Base-by-base conservation (phyloP, 2,113 vertebrate species). In the Cyprinus carpio region DNA sequence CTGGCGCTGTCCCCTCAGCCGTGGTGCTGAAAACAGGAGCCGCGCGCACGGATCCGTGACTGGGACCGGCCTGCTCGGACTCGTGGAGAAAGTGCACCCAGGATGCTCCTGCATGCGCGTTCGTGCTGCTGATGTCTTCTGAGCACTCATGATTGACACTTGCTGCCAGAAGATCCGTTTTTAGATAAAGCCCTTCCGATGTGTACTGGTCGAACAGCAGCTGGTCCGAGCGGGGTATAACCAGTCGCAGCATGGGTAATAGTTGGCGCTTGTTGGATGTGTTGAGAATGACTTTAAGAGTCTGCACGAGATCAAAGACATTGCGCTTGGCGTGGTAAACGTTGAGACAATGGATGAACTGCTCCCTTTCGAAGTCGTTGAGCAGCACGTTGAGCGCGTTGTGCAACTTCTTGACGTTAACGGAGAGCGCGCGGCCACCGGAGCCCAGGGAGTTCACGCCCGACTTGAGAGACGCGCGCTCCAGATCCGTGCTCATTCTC, bases 151-250 rank as follows among this genome's bases (percentile, higher is more conserved):
- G 85, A 3, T 77, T 87, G 54, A 90, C 86, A 81, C 86, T 90
- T 82, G 84, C 75, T n/a, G 91, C 75, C 1, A 93, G 86, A 51
- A 91, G 75, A 13, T 93, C 91, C 0, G 93, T 87, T 83, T 96
- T 96, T 86, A 97, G 89, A 87, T 97, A 97, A 76, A 96, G 94
- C 6, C 97, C 97, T 90, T 98, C 96, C 0, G 97, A 96, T 0
- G 97, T 98, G 92, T 99, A 99, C 89, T 97, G 97, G 87, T 99
- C 97, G 87, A 99, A 99, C 58, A 98, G 94, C 67, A 98, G 95
- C 93, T 99, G 97, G 91, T 99, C 97, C 2, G 97, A 96, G 87
- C 96, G 93, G 29, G 97, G 97, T 87, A 99, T 96, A 86, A 98
- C 97, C 82, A 97, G 93, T 46, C 97, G 96, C 87, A 99, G 92